Percentiles rank a stretch among this genome's conserved stretches.
These are phyloP conservation scores for Thelaira solivaga DNA, from an alignment of 2,888 invertebrate species.

Conservation along the genomic window DNA sequence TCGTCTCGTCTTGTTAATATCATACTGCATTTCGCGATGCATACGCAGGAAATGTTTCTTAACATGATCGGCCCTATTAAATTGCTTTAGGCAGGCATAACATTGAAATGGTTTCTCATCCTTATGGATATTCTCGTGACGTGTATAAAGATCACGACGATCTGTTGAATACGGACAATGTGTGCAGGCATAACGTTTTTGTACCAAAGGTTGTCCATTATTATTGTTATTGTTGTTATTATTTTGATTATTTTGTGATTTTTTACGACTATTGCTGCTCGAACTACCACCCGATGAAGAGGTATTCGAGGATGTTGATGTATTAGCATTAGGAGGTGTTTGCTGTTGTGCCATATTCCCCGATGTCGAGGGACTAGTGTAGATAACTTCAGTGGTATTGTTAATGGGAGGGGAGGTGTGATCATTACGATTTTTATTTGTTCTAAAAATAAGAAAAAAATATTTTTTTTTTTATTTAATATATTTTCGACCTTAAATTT, in stretches of 20 bases:
- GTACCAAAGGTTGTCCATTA: conserved; percentile 74
- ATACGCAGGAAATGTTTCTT: conserved; percentile 95
- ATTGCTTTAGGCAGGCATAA: conserved; percentile 94
- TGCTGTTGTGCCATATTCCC: conserved; percentile 66
- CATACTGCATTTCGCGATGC: conserved; percentile 93
- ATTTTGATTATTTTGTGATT: conserved; percentile 63
- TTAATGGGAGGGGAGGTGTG: conserved; percentile 57
- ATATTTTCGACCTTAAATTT: too few relatives aligned
- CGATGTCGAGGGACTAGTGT: conserved; percentile 73
- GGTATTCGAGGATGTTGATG: conserved; percentile 66
- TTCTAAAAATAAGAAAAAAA: conserved; percentile 60
- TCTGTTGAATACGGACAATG: conserved; percentile 95
- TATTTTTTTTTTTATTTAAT: too few relatives aligned
- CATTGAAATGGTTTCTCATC: conserved; percentile 96
- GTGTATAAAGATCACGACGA: conserved; percentile 91
- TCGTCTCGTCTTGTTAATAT: conserved; percentile 87
- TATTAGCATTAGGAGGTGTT: conserved; percentile 69
- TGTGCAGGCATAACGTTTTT: conserved; percentile 89
- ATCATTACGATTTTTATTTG: conserved; percentile 73
- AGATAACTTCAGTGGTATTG: conserved; percentile 69
- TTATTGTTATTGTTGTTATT: conserved; percentile 66
- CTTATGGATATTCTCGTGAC: conserved; percentile 95
- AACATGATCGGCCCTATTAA: conserved; percentile 95
- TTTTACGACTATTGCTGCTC: conserved; percentile 68
- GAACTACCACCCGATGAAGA: conserved; percentile 57